Base-by-base conservation (phyloP, 1,140 invertebrate species). In the Drosophila kanapiae region DNA sequence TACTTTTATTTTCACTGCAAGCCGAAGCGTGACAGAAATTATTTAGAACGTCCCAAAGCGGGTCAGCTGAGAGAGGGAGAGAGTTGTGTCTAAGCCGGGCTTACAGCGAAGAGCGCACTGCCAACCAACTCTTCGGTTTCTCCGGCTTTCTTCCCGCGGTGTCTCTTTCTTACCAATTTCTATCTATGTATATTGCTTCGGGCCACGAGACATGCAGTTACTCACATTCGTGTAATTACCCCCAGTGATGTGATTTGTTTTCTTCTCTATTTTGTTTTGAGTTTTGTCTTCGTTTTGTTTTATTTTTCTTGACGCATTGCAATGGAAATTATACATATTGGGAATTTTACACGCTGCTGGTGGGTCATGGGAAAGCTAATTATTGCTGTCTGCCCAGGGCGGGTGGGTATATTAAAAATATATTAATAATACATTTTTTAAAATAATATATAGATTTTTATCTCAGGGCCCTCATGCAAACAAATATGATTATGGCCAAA, bases 1-100 rank as follows among this genome's bases (percentile, higher is more conserved):
- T 35, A 75, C 71, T 75, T 42, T 75, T 75, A 23, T 75, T 75
- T 75, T 75, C 71, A 75, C 33, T 74, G 71, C 70, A 63, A 48
- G 8, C 29, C 40, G 49, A 40, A 75, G 58, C 71, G 71, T 75
- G 58, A 75, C 70, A 54, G 40, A 75, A 75, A 75, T 63, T 75
- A 75, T 62, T 75, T 75, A 75, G 71, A 75, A 75, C 58, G 23
- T 40, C 35, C 16, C 42, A 62, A 75, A 72, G 33, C 33, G 40
- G 57, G 71, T 48, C 35, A 74, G n/a, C 29, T 9, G 33, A 51
- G 48, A 31, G 18, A 71, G n/a, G 4, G 9, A 45, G 56, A 31
- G 33, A 42, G 33, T 35, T 16, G 27, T 6, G 14, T n/a, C 18
- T 6, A 37, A 49, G 67, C 69, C 69, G 29, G 29, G 29, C 10